Conservation (phyloP, 2,113 vertebrate genomes). For the Eretmochelys imbricata region DNA sequence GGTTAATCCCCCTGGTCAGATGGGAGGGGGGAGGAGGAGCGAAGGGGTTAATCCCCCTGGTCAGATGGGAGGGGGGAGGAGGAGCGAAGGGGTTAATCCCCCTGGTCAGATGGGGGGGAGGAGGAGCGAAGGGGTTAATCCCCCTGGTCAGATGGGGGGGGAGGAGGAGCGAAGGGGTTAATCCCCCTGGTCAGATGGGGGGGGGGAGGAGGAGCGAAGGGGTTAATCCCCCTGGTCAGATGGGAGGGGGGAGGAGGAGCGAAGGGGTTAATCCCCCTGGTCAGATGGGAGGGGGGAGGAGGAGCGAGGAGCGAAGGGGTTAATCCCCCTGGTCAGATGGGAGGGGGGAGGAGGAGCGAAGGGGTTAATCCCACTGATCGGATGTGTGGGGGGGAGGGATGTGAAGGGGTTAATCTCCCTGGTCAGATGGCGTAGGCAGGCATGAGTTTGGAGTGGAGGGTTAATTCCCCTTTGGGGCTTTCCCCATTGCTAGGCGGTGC, state of each 20-base stretch:
- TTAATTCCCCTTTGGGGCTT: background rate
- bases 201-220: background rate
- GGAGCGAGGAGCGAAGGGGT: too few species aligned
- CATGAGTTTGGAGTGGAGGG: background rate
- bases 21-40: background rate
- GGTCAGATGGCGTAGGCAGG: too few species aligned
- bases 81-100: background rate
- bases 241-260: background rate
- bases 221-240: background rate
- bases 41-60: background rate
- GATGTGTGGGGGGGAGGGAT: background rate
- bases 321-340: accelerated
- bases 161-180: background rate
- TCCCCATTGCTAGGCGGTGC: background rate
- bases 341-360: background rate
- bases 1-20: background rate
- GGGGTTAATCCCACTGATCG: background rate
- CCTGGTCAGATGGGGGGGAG: accelerated
- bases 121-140: background rate
- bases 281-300: background rate
- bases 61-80: background rate
- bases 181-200: background rate
- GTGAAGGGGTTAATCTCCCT: background rate
- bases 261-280: too few species aligned
- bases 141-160: background rate